Conservation (phyloP, 1,140 invertebrate genomes). For the Augochlora pura region DNA sequence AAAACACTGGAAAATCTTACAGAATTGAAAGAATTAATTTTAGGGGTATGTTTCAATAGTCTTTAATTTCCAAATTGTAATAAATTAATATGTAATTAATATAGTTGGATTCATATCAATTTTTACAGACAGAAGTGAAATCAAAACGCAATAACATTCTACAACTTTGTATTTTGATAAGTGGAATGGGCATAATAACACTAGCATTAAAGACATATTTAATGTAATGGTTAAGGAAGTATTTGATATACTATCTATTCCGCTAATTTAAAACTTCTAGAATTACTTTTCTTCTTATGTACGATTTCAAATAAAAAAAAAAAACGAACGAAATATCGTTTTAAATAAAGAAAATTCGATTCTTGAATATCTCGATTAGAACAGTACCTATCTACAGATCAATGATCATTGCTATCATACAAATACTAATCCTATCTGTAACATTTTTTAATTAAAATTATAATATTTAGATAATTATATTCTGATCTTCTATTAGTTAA, state of each 20-base stretch:
- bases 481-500: too few relatives aligned
- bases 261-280: background rate
- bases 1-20: slow-evolving; percentile 22
- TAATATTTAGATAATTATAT: too few relatives aligned
- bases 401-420: background rate
- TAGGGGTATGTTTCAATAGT: slow-evolving; percentile 13
- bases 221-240: background rate
- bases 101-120: background rate
- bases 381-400: background rate
- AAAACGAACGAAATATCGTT: background rate
- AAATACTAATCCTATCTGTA: background rate
- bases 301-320: background rate
- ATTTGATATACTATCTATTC: background rate
- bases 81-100: background rate
- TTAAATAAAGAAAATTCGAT: background rate
- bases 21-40: slow-evolving; percentile 28
- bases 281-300: background rate
- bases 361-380: background rate
- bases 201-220: slow-evolving; percentile 28
- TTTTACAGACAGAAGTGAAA: slow-evolving; percentile 9
- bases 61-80: too few relatives aligned
- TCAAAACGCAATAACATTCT: background rate
- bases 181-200: slow-evolving; percentile 27
- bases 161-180: background rate
- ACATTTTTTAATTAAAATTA: background rate